Evolutionary conservation across 1,140 invertebrate species (phyloP), one percentile per base, ranked within the genome.

Genomic region (Lepidurus couesii): DNA sequence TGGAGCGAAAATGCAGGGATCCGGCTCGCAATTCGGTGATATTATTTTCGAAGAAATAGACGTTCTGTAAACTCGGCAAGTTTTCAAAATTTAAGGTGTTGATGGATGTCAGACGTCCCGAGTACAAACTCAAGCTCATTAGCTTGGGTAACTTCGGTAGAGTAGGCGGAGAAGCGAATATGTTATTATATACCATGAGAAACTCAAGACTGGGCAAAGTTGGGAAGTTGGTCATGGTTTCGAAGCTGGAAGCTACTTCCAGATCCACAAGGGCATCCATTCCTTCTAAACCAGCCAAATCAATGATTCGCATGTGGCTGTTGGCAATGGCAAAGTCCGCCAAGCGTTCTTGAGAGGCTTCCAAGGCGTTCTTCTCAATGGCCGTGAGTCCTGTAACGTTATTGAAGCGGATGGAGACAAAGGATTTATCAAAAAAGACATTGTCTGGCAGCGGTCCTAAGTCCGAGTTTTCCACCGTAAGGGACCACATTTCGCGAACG

Each of bases 321-420:
- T 65, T 65, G 53, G 53, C 53, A 65, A 65, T 65, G 53, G 53
- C 53, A 21, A 65, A 65, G 53, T 65, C 65, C 16, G 44, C 43
- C 24, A 74, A 44, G 16, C 77, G 47, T 74, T 78, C 65, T 42
- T 73, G 44, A 34, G 73, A 78, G 4, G 77, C 65, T 24, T 45
- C 77, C 13, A 78, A 74, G 21, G 77, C 65, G 73, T 78, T 44
- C 34, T 53, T 44, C 77, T 45, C 74, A 78, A 78, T 78, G 21
- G 45, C 74, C 42, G 53, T 74, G 9, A 78, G 44, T 11, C 73
- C 73, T 8, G 65, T 74, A 24, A 78, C 65, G 44, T 78, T 74
- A 73, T 78, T 53, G 42, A 78, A 73, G 13, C 65, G 21, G 74
- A 74, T 78, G n/a, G 74, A 53, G 44, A 42, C 77, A 74, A 74